These are phyloP conservation scores for Tenthredo distinguenda DNA, from an alignment of 2,888 invertebrate species.

Conservation along the genomic window DNA sequence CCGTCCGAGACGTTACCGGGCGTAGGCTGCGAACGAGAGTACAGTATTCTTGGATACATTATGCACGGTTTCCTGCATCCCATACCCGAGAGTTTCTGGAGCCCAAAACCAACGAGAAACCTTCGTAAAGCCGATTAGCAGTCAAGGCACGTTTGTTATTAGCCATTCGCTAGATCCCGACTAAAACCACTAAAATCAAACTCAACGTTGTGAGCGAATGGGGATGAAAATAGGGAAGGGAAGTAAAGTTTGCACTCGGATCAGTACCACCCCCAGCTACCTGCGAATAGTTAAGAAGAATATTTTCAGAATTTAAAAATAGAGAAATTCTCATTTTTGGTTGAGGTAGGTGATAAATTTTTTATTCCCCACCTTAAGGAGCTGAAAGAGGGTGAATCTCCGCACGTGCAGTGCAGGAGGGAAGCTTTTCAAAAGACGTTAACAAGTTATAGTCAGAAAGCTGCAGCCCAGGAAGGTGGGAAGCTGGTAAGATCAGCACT, in stretches of 20 bases:
- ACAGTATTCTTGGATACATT: conserved; percentile 58
- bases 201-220: conserved; percentile 57
- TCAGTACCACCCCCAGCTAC: conserved; percentile 51
- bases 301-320: neutral
- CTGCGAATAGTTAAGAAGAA: conserved; percentile 14
- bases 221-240: neutral
- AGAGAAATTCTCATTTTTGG: neutral
- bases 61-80: conserved; percentile 58
- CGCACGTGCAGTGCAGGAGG: neutral
- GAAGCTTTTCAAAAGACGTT: conserved; percentile 2
- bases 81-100: neutral
- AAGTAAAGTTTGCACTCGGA: conserved; percentile 53
- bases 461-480: neutral
- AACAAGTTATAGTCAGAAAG: conserved; percentile 19
- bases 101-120: conserved; percentile 40
- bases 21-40: neutral
- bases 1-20: neutral
- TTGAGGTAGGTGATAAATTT: neutral
- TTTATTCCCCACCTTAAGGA: neutral
- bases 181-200: conserved; percentile 68
- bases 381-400: neutral
- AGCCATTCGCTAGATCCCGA: conserved; percentile 67
- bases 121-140: conserved; percentile 67
- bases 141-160: conserved; percentile 75
- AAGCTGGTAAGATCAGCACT: conserved; percentile 47